Evolutionary conservation across 37 sponge, comb jelly and placozoan genomes (phyloP).

Genomic region (Tethya wilhelma): DNA sequence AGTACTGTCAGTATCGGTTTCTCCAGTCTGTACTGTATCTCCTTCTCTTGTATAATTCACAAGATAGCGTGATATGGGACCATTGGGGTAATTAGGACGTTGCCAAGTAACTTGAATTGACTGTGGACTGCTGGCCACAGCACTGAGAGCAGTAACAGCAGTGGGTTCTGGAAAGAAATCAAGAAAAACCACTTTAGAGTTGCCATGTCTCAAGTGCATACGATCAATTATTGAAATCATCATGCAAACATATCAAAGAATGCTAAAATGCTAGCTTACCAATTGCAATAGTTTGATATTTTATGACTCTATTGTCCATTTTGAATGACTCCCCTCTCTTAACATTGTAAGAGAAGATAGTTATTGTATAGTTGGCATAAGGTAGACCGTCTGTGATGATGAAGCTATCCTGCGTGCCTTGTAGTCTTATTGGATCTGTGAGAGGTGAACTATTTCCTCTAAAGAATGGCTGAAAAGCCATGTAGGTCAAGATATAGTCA

Average conservation of each 20-base stretch:
- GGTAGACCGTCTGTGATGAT: conserved; percentile 13
- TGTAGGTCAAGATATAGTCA: conserved; percentile 3
- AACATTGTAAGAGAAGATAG: conserved; percentile 29
- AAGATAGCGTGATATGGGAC: conserved; percentile 15
- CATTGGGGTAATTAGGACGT: conserved; percentile 46
- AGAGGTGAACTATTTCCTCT: background rate
- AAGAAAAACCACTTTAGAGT: too few species aligned
- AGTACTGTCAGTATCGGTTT: background rate
- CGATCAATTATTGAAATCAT: background rate
- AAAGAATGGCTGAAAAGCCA: conserved; percentile 1
- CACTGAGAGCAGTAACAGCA: conserved; percentile 20
- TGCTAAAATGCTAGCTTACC: conserved; percentile 23
- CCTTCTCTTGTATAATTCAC: conserved; percentile 26
- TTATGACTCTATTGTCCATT: background rate
- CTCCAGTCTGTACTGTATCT: conserved; percentile 1
- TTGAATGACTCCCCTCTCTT: background rate
- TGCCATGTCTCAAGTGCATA: too few species aligned
- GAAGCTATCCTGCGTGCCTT: background rate
- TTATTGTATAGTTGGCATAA: conserved; percentile 38
- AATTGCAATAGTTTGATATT: conserved; percentile 6
- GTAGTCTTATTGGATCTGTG: background rate
- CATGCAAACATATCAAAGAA: background rate
- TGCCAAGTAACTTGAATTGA: conserved; percentile 34
- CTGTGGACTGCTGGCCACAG: background rate
- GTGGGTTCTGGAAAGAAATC: too few species aligned